Evolutionary conservation across 2,888 invertebrate species (phyloP), one percentile per base, ranked within the genome.

Genomic region (Ornithoptera priamus): DNA sequence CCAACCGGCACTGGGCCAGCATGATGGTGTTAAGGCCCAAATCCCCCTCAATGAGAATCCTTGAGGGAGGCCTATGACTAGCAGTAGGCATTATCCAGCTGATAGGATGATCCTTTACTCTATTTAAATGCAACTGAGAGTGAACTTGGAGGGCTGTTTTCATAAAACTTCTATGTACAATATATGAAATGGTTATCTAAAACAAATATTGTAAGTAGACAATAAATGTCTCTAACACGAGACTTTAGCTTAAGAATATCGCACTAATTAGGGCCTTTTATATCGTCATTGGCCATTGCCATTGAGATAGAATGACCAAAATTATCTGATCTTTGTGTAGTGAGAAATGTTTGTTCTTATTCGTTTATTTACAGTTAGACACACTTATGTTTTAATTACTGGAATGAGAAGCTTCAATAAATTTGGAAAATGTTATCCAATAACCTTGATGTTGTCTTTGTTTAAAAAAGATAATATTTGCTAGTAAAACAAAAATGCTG

Each of bases 251-350:
- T 63, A 67, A 70, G 63, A 63, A 57, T 46, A 64, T 67, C 70
- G 56, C 59, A 70, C 67, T 70, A 70, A 66, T 70, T 70, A 67
- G 46, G 63, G 63, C 59, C 70, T 62, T 67, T 70, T 63, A 58
- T 67, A 39, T 66, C 62, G 62, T 66, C 70, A 62, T 64, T 66
- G 67, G 63, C 60, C 70, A 70, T 67, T 67, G 70, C 70, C 63
- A 63, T 70, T 60, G 53, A 63, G 53, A 63, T 63, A 53, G 39
- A 63, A 70, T 66, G 53, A 66, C 69, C n/a, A 22, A 66, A 62
- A 59, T 66, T 58, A 57, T 57, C 65, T 65, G 30, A 64, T 50
- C 36, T 50, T 7, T 53, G 18, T 20, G 56, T 17, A 39, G 12
- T 30, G 46, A 65, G 36, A 57, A 57, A 65, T 65, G 60, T 60